Evolutionary conservation across 2,888 invertebrate species (phyloP), one percentile per base, ranked within the genome.

Genomic region (Chymomyza caudatula): DNA sequence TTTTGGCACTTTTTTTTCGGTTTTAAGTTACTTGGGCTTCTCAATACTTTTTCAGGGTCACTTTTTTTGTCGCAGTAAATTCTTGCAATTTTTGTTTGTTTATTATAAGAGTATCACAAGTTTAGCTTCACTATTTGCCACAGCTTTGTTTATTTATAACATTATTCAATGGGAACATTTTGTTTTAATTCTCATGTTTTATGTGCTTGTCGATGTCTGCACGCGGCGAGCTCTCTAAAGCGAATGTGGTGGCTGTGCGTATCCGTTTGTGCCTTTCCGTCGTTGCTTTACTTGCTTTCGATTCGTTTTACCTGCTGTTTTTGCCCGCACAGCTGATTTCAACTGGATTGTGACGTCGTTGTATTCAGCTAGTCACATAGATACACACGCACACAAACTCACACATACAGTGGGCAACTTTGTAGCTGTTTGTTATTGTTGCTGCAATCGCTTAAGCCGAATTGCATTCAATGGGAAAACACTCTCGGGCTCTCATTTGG

Each of bases 191-290:
- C n/a, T 44, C 19, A 55, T 62, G 43, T 49, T 61, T 67, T 53
- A n/a, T 47, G 44, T 53, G 63, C 66, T 62, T 44, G 43, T 60
- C 44, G 43, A 51, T 73, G 78, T 77, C 78, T 77, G 60, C 63
- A 79, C 77, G 73, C 71, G 69, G 71, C 83, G 74, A 88, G 79
- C 87, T 87, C 88, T 87, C 81, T 80, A 70, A 79, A 83, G 75
- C 84, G 81, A 87, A 86, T 87, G 85, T 70, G 66, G 11, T 23
- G 43, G 20, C 55, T 61, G 17, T n/a, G 42, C 43, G 55, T 68
- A 64, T 23, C 53, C n/a, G 5, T 13, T 53, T n/a, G 29, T 20
- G 15, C 25, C 11, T 44, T 60, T 44, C 37, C 49, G 76, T 76
- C 78, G 75, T 75, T 71, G 73, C 29, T 55, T 60, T 74, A 74